phyloP scores from a whole-genome alignment of 2,113 vertebrate genomes.

The Craseonycteris thonglongyai region DNA sequence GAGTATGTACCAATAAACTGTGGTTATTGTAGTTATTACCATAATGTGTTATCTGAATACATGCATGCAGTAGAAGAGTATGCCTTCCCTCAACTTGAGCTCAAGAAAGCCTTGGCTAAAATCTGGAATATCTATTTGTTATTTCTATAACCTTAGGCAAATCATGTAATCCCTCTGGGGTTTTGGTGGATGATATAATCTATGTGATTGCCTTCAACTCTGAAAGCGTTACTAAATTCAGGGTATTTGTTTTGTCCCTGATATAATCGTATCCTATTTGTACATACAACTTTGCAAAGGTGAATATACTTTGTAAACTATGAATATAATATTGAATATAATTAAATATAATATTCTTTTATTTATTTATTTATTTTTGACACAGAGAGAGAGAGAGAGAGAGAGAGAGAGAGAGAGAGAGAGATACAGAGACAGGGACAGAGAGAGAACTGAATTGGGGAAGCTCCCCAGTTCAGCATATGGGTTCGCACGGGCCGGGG shows the following conservation, averaged over 20 bases:
- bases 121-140: background rate
- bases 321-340: no score
- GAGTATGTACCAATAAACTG: background rate
- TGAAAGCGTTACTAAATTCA: constrained; percentile 34
- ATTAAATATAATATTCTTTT: no score
- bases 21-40: background rate
- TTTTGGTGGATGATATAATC: background rate
- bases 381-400: no score
- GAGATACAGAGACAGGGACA: no score
- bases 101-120: background rate
- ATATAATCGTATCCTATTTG: background rate
- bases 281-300: background rate
- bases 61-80: background rate
- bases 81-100: background rate
- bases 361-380: no score
- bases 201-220: constrained; percentile 2
- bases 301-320: background rate
- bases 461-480: no score
- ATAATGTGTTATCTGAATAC: background rate
- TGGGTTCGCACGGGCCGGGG: no score
- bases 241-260: background rate
- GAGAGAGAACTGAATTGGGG: no score
- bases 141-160: background rate
- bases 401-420: no score
- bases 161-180: constrained; percentile 29